phyloP scores from a whole-genome alignment of 2,113 vertebrate species.

The Noctilio leporinus region DNA sequence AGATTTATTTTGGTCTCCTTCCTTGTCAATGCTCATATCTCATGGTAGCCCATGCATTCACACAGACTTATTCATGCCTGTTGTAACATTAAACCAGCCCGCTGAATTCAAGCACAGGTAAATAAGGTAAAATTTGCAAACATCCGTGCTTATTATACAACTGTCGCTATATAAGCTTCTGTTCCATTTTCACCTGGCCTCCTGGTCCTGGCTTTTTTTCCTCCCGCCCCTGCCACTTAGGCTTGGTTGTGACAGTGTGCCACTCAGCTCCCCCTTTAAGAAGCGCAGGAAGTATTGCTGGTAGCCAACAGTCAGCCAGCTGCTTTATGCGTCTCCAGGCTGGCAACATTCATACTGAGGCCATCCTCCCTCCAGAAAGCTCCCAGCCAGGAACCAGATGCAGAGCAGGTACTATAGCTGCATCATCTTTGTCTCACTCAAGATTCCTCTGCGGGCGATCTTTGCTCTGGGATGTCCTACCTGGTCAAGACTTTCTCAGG shows the following conservation, averaged over 20 bases:
- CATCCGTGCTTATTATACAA: not conserved
- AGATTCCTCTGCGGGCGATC: not conserved
- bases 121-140: not conserved
- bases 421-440: not conserved
- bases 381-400: not conserved
- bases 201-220: not conserved
- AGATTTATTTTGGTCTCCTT: not conserved
- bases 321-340: not conserved
- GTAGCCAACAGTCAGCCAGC: not conserved
- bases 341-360: not conserved
- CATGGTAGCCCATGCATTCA: not conserved
- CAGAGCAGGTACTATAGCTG: too few relatives aligned
- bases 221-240: not conserved
- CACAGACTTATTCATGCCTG: not conserved
- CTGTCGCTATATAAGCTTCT: not conserved
- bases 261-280: not conserved
- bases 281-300: not conserved
- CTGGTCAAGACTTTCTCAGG: not conserved
- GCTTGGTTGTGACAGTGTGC: not conserved
- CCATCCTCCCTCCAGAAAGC: not conserved
- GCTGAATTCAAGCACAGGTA: not conserved
- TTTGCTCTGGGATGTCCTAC: not conserved
- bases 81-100: not conserved
- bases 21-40: not conserved
- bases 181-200: not conserved